These are phyloP conservation scores for Athalia rosae DNA, from an alignment of 2,888 invertebrate genomes.

Conservation along the genomic window DNA sequence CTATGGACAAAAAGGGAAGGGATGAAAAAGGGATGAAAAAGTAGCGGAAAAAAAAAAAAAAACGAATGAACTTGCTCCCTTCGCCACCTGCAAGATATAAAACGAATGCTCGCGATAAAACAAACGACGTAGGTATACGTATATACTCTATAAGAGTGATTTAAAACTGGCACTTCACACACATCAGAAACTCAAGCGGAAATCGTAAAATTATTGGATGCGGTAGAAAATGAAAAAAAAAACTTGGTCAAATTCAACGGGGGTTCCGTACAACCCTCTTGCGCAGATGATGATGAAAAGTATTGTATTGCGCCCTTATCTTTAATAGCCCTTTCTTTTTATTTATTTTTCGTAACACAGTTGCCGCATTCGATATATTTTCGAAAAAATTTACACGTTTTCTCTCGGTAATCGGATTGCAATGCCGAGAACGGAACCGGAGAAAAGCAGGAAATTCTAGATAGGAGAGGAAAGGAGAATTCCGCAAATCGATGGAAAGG, in stretches of 20 bases:
- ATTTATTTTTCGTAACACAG: no score
- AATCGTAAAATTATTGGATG: conserved; percentile 35
- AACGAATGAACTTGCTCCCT: conserved; percentile 35
- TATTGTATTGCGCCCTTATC: background rate
- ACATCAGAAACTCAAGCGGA: background rate
- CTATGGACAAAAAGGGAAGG: conserved; percentile 24
- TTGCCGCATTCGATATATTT: no score
- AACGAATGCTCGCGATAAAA: conserved; percentile 24
- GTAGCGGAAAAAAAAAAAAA: conserved; percentile 46
- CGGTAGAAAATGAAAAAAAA: conserved; percentile 13
- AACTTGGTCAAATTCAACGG: conserved; percentile 30
- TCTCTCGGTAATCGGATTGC: no score
- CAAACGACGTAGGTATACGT: conserved; percentile 15
- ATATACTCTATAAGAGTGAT: background rate
- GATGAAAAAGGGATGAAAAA: conserved; percentile 41
- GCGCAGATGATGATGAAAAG: background rate
- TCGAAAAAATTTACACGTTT: background rate
- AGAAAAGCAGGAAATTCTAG: background rate
- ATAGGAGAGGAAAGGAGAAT: background rate
- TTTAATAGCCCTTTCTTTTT: no score
- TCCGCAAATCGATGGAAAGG: conserved; percentile 33
- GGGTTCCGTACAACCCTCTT: background rate
- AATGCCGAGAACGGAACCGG: background rate
- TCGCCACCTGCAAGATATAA: conserved; percentile 36
- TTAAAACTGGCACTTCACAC: conserved; percentile 10